Evolutionary conservation across 2,888 invertebrate species (phyloP), one percentile per base, ranked within the genome.

Genomic region (Dexiosoma caninum): DNA sequence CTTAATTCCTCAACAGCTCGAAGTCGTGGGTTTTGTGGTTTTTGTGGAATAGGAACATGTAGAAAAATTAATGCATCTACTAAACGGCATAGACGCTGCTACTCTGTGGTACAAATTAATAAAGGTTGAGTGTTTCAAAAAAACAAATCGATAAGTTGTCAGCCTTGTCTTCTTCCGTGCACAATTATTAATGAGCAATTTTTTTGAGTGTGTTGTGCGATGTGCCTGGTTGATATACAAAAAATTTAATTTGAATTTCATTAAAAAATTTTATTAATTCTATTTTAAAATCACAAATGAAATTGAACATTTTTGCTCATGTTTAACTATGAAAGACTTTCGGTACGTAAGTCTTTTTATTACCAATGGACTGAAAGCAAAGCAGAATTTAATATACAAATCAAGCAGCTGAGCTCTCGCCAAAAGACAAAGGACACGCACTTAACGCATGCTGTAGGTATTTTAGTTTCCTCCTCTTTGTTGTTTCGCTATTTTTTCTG

Each of bases 391-490:
- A 76, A 67, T 44, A 60, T 16, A 21, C 27, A 62, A 66, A 75
- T 3, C 27, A 27, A 55, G 71, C 81, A 74, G 67, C 74, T 79
- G 77, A 55, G 71, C 75, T 78, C 72, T 70, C 53, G 37, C 53
- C 46, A n/a, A 66, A 55, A 21, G n/a, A 83, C 81, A 83, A 79
- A 82, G 75, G 82, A 76, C 83, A 83, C 81, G 80, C 81, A 75
- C 66, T 78, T 78, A 80, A 72, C 76, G 82, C 80, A 82, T 83
- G 82, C 79, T 72, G 62, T 72, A 62, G 76, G 27, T 6, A 27
- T 27, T 27, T 3, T 27, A 6, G 59, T 40, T 57, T 16, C 32
- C 3, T 16, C 3, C n/a, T 37, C 19, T 16, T 40, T 76, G 59
- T 44, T 60, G 44, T 53, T 53, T 14, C 6, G 16, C 27, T 55